Evolutionary conservation across 2,888 invertebrate genomes (phyloP).

Genomic region (Drosophila hamatofila): DNA sequence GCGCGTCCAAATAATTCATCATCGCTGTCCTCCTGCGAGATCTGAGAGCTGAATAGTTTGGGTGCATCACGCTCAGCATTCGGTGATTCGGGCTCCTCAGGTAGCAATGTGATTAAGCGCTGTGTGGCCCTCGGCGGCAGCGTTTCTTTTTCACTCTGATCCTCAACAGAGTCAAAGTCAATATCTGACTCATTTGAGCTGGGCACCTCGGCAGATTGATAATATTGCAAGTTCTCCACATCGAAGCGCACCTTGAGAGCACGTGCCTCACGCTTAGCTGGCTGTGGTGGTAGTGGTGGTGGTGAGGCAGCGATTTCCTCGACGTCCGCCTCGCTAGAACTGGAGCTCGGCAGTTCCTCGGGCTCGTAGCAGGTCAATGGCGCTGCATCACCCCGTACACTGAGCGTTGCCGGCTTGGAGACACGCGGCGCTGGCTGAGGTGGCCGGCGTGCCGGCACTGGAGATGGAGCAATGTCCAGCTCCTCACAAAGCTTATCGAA

Average conservation of each 20-base stretch:
- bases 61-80: slow-evolving; percentile 39
- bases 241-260: slow-evolving; percentile 76
- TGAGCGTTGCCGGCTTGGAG: slow-evolving; percentile 55
- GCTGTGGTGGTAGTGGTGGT: slow-evolving; percentile 43
- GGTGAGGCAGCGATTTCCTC: slow-evolving; percentile 12
- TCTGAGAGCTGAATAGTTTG: slow-evolving; percentile 71
- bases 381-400: slow-evolving; percentile 47
- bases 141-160: slow-evolving; percentile 1
- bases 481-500: slow-evolving; percentile 66
- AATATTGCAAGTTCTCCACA: slow-evolving; percentile 70
- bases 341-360: slow-evolving; percentile 58
- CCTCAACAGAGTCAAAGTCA: slow-evolving; percentile 30
- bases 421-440: slow-evolving; percentile 63
- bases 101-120: slow-evolving; percentile 46
- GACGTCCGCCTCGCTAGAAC: slow-evolving; percentile 54
- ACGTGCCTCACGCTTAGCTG: slow-evolving; percentile 58
- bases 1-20: slow-evolving; percentile 79
- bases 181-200: slow-evolving; percentile 54
- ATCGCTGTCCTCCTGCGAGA: slow-evolving; percentile 66
- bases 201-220: slow-evolving; percentile 58
- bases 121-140: slow-evolving; percentile 60
- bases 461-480: slow-evolving; percentile 39
- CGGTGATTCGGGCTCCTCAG: slow-evolving; percentile 1
- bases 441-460: slow-evolving; percentile 37
- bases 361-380: slow-evolving; percentile 63